Evolutionary conservation across 2,797 vertebrate genomes (phyloP), one percentile per base, ranked within the genome.

Genomic region (Semaprochilodus insignis): DNA sequence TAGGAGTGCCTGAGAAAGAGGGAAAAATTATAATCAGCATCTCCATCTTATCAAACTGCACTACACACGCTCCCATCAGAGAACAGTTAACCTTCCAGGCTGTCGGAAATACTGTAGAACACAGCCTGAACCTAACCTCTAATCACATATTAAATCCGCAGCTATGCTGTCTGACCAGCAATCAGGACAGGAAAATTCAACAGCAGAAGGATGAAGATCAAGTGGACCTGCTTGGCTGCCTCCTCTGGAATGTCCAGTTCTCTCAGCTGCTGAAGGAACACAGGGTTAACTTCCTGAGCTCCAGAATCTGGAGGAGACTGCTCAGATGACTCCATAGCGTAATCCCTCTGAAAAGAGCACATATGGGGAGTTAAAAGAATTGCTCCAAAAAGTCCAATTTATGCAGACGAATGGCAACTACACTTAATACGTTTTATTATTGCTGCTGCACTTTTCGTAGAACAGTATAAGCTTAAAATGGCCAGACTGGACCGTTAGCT

Each of bases 201-300:
- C 31, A 54, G 6, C 51, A 54, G 44, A 71, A 1, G 17, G 1
- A 63, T 16, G 3, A 31, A 16, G n/a, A 2, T 31, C 25, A 31
- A 70, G 59, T 34, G 15, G 16, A 96, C 95, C 94, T 96, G 94
- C 83, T 93, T 96, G 76, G 95, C 95, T 75, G 95, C 95, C 76
- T 96, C 95, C 86, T 96, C 95, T 0, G 95, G 95, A 84, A 96
- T 96, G 89, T 95, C 95, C 77, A 96, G 93, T 84, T 96, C 95
- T 81, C 93, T 87, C 23, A 96, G 93, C 90, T 96, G 95, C 88
- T 95, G 95, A 71, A 96, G 89, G 84, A 93, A 96, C 70, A 93
- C 88, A 5, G 93, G 90, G 85, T 96, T 95, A 63, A 96, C 94
- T 40, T 95, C 94, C 91, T 94, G 92, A 63, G 90, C 74, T 17